Percentiles rank a stretch among this genome's conserved stretches.
phyloP scores from a whole-genome alignment of 2,113 vertebrate genomes.

The Octodon degus region DNA sequence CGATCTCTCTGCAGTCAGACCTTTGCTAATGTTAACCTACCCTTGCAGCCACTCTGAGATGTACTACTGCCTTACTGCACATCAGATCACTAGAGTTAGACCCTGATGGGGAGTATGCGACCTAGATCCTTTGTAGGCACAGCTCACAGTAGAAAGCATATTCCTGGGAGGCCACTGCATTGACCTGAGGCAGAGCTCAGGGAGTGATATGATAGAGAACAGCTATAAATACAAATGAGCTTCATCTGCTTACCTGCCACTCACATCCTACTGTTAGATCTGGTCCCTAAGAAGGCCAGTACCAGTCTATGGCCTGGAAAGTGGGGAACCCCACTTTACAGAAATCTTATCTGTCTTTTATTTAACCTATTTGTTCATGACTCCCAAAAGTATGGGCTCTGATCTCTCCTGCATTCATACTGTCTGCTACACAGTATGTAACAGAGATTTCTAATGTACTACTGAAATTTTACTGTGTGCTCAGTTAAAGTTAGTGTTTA shows the following conservation, averaged over 20 bases:
- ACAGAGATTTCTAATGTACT: neutral
- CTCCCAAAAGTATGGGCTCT: neutral
- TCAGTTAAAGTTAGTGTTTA: neutral
- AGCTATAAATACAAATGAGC: neutral
- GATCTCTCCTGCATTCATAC: neutral
- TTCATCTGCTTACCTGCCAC: neutral
- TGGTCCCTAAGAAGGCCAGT: neutral
- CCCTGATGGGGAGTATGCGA: neutral
- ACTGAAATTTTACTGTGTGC: neutral
- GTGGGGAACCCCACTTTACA: neutral
- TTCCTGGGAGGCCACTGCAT: neutral
- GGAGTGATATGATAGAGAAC: neutral
- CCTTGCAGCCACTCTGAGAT: neutral
- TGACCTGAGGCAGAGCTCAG: neutral
- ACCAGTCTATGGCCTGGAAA: neutral
- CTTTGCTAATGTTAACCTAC: neutral
- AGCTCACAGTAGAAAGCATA: neutral
- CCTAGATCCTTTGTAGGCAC: neutral
- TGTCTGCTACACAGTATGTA: neutral
- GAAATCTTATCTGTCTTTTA: neutral
- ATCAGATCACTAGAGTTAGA: neutral
- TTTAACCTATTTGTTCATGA: neutral
- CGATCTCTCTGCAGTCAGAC: neutral
- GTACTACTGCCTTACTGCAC: neutral
- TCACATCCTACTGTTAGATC: neutral